These are phyloP conservation scores for Temnothorax nylanderi DNA, from an alignment of 1,140 invertebrate genomes.

Conservation along the genomic window DNA sequence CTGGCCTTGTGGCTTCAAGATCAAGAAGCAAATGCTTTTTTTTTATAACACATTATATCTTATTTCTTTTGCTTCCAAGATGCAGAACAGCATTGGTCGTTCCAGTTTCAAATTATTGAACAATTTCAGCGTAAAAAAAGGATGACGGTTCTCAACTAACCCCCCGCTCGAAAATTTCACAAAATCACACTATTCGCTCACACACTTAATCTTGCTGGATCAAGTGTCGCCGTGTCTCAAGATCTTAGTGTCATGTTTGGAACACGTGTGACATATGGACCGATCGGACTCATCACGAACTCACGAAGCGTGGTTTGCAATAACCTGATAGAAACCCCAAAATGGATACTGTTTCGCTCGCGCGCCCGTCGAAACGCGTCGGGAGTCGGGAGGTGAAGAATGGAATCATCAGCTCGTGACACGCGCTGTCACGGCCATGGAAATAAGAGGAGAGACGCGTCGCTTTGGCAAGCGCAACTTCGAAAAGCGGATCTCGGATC, in stretches of 20 bases:
- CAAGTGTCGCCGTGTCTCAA: neutral
- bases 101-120: neutral
- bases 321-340: neutral
- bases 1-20: neutral
- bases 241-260: neutral
- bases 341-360: constrained; percentile 32
- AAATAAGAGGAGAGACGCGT: constrained; percentile 38
- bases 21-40: neutral
- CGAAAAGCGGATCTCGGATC: constrained; percentile 12
- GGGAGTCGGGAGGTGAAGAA: constrained; percentile 69
- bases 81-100: too few relatives aligned
- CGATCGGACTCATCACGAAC: neutral
- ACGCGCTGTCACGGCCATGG: constrained; percentile 58
- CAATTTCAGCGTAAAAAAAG: neutral
- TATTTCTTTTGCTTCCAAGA: neutral
- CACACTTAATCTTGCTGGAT: neutral
- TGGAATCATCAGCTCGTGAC: constrained; percentile 75
- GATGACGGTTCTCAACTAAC: neutral
- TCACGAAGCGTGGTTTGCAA: neutral
- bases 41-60: neutral
- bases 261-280: neutral
- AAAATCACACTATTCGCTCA: neutral
- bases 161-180: neutral
- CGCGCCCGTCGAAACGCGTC: constrained; percentile 59
- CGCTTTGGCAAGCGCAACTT: neutral